These are phyloP conservation scores for Mythimna vitellina DNA, from an alignment of 2,888 invertebrate species.

Conservation along the genomic window DNA sequence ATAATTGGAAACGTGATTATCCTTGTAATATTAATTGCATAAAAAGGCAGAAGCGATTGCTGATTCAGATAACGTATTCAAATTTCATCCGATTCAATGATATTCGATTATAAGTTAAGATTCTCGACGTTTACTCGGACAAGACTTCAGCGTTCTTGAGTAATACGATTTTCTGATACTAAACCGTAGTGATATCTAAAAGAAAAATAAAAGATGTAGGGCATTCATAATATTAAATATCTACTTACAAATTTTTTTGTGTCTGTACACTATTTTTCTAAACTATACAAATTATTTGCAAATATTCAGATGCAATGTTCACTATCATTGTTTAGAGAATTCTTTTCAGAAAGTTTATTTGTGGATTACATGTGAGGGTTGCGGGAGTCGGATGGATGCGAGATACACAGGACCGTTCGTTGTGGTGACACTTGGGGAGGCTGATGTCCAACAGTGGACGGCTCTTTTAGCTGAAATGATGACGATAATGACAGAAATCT, in stretches of 20 bases:
- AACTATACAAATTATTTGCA: background rate
- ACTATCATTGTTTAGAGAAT: background rate
- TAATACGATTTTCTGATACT: slow-evolving; percentile 3
- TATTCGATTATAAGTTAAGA: slow-evolving; percentile 43
- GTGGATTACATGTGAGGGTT: no score
- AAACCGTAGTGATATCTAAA: background rate
- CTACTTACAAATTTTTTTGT: background rate
- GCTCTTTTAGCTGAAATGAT: no score
- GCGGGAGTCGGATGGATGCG: no score
- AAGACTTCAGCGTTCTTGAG: background rate
- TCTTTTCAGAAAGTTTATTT: background rate
- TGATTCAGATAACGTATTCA: slow-evolving; percentile 41
- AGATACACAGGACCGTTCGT: no score
- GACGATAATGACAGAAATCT: no score
- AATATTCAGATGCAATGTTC: background rate
- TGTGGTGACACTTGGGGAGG: no score
- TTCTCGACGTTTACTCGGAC: background rate
- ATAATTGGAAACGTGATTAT: slow-evolving; percentile 21
- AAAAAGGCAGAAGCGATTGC: slow-evolving; percentile 18
- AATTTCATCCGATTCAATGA: slow-evolving; percentile 31
- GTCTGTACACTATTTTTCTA: background rate
- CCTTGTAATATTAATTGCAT: slow-evolving; percentile 34
- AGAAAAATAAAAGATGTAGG: no score
- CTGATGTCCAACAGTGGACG: no score
- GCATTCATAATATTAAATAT: no score